phyloP scores from a whole-genome alignment of 2,797 vertebrate genomes.

The Cossypha heuglini region DNA sequence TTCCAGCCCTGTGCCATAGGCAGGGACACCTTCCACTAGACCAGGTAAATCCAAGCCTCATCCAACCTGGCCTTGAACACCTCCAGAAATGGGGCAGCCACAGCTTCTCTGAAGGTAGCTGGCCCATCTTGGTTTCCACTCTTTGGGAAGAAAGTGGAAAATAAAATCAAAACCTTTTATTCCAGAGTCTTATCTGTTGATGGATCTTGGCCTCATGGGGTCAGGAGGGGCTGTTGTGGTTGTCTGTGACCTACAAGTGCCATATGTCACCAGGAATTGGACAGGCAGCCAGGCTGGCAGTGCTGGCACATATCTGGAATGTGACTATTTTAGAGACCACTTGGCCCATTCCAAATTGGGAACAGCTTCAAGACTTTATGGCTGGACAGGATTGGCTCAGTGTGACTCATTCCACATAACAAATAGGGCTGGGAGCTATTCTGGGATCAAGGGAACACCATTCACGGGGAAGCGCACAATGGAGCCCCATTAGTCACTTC shows the following conservation, averaged over 20 bases:
- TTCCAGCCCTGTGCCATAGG: neutral
- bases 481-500: slow-evolving; percentile 37
- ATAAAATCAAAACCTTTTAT: neutral
- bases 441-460: slow-evolving; percentile 61
- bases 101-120: neutral
- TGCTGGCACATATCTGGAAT: accelerated
- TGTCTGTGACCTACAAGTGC: neutral
- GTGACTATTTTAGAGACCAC: neutral
- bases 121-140: neutral
- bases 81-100: neutral
- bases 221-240: neutral
- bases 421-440: slow-evolving; percentile 37
- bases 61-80: neutral
- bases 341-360: neutral
- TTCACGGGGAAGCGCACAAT: neutral
- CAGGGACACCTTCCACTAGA: neutral
- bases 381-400: neutral
- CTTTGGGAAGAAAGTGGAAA: neutral
- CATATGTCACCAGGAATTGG: neutral
- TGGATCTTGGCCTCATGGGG: neutral
- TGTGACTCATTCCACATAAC: slow-evolving; percentile 42
- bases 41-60: neutral
- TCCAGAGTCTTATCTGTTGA: neutral
- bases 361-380: neutral
- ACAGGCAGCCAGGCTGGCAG: neutral